A percentile compares a stretch with the other conserved stretches of the same genome.
Evolutionary conservation across 2,888 invertebrate species (phyloP).

Genomic region (Conchocele bisecta): DNA sequence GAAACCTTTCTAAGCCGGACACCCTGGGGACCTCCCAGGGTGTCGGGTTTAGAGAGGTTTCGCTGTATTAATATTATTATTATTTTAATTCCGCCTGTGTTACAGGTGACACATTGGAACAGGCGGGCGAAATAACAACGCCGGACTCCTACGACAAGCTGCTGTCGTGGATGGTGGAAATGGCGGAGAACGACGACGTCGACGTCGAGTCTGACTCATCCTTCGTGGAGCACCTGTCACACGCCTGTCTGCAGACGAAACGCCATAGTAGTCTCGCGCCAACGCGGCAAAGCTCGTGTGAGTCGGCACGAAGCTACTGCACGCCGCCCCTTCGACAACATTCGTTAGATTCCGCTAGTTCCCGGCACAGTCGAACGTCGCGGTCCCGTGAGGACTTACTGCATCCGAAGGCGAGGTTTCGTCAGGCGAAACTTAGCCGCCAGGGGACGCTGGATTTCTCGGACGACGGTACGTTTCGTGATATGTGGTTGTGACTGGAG

Average conservation of each 20-base stretch:
- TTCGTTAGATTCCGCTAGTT: conserved; percentile 39
- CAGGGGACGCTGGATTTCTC: conserved; percentile 48
- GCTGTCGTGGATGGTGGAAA: conserved; percentile 71
- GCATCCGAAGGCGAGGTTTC: conserved; percentile 31
- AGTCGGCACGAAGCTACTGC: too few relatives aligned
- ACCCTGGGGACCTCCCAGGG: too few relatives aligned
- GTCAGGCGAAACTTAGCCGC: conserved; percentile 38
- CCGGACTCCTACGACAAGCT: conserved; percentile 71
- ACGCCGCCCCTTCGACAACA: conserved; percentile 28
- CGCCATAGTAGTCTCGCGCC: too few relatives aligned
- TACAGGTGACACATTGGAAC: too few relatives aligned
- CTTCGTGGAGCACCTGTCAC: conserved; percentile 65
- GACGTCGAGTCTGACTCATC: conserved; percentile 58
- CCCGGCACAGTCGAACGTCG: conserved; percentile 27
- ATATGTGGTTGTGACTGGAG: too few relatives aligned
- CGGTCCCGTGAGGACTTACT: conserved; percentile 39
- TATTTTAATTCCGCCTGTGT: too few relatives aligned
- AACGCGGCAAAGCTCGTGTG: too few relatives aligned
- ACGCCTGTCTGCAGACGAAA: conserved; percentile 42
- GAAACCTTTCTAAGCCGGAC: too few relatives aligned
- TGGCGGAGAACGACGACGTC: conserved; percentile 70
- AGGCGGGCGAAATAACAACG: conserved; percentile 32
- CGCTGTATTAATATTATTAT: too few relatives aligned
- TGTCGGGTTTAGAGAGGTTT: too few relatives aligned
- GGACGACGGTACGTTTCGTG: conserved; percentile 25